Conservation (phyloP, 1,140 invertebrate species). For the Oscheius sp. region DNA sequence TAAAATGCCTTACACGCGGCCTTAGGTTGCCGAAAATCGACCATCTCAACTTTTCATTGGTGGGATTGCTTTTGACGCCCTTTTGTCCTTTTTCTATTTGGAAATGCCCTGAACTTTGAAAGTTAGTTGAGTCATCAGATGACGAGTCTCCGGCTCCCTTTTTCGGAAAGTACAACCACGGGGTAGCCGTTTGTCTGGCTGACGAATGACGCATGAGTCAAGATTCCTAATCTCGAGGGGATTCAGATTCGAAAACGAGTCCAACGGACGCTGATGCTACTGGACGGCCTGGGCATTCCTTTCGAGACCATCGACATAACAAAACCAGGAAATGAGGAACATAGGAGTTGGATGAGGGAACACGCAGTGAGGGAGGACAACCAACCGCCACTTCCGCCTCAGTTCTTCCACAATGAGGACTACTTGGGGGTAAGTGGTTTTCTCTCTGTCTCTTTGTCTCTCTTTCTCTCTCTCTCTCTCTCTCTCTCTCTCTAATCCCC, state of each 20-base stretch:
- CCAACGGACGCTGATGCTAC: conserved; percentile 40
- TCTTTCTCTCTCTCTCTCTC: not conserved
- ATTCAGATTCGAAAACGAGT: conserved; percentile 41
- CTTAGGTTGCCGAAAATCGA: no score
- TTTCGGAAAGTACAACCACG: not conserved
- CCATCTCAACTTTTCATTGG: no score
- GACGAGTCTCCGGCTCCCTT: not conserved
- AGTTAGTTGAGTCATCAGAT: not conserved
- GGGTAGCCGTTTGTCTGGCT: not conserved
- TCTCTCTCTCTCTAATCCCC: not conserved
- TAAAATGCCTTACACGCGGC: no score
- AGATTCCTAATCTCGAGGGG: not conserved
- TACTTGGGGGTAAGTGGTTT: conserved; percentile 39
- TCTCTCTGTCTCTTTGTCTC: not conserved
- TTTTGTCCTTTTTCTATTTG: not conserved
- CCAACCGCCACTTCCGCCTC: conserved; percentile 33
- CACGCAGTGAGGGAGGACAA: conserved; percentile 29
- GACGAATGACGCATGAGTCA: not conserved
- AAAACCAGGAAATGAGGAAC: conserved; percentile 41
- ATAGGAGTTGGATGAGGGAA: conserved; percentile 40
- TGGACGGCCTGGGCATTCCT: conserved; percentile 40
- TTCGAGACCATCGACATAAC: conserved; percentile 42
- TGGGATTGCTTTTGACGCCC: not conserved
- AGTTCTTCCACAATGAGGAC: conserved; percentile 44
- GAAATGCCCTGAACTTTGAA: not conserved